These are phyloP conservation scores for Chrysocyon brachyurus DNA, from an alignment of 2,797 vertebrate genomes.

Conservation along the genomic window DNA sequence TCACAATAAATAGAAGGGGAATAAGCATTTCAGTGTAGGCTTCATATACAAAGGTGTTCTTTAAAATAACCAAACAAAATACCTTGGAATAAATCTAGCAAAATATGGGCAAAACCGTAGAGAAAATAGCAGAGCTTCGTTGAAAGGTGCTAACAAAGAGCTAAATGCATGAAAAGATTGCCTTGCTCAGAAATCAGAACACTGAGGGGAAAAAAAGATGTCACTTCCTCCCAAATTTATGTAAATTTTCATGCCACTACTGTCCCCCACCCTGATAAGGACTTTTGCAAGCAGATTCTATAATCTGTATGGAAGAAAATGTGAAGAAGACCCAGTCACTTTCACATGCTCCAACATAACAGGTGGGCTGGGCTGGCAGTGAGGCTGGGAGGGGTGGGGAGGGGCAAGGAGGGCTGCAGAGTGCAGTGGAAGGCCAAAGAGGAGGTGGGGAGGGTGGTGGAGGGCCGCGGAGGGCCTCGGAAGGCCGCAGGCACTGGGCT, in stretches of 20 bases:
- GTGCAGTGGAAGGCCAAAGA: neutral
- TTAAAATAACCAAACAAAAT: neutral
- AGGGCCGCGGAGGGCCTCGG: neutral
- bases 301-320: neutral
- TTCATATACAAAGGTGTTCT: neutral
- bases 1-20: neutral
- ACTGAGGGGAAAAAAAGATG: neutral
- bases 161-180: no score
- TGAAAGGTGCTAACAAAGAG: neutral
- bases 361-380: neutral
- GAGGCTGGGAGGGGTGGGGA: no score
- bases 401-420: no score
- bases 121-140: neutral
- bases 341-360: fast-evolving
- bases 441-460: no score
- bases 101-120: no score
- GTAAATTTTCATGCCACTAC: neutral
- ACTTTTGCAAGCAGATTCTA: neutral
- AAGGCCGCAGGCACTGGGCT: fast-evolving
- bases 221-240: neutral
- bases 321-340: no score
- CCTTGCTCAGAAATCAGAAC: neutral
- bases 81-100: no score
- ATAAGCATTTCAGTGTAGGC: neutral
- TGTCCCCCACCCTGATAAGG: fast-evolving